Evolutionary conservation across 1,140 invertebrate genomes (phyloP), one percentile per base, ranked within the genome.

Genomic region (Lasioglossum baleicum): DNA sequence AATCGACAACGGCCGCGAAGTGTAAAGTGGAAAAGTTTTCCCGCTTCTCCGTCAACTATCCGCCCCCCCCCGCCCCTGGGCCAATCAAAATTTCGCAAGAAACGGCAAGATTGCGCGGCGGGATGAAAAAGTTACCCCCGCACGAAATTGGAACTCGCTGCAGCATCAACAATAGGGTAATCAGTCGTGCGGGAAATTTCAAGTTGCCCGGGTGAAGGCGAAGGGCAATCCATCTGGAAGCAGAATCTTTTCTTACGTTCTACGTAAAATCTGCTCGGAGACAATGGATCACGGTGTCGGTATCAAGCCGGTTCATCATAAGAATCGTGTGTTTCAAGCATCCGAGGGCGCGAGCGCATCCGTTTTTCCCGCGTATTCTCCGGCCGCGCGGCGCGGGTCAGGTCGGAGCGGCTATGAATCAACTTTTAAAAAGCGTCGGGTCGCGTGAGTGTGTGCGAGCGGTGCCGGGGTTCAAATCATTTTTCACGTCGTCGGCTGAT

Each of bases 401-500:
- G 20, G 58, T n/a, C n/a, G 48, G 20, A n/a, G n/a, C 66, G n/a
- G n/a, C 13, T 88, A 88, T 88, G 88, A 90, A 90, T 90, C 87
- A 88, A 78, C 84, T 83, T 80, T 88, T 86, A 87, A 84, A 84
- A 70, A 75, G 79, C 86, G 44, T 48, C 44, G 44, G 26, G 26
- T 26, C 77, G 85, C 86, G 83, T 85, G 85, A 84, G 86, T 61
- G 72, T 81, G 65, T 40, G 68, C 78, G n/a, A n/a, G n/a, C n/a
- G n/a, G 80, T 35, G 85, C 80, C 78, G 85, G 88, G 89, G 44
- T 7, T 48, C 42, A 44, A 11, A 48, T 90, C 90, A 91, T 91
- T 91, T 91, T 91, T 91, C 90, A 90, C 79, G 90, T 88, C 85
- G 65, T 69, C 78, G 76, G 44, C 74, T 87, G 89, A 91, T 90